A percentile compares a stretch with the other conserved stretches of the same genome.
phyloP scores from a whole-genome alignment of 2,797 vertebrate species.

The Catharus ustulatus region DNA sequence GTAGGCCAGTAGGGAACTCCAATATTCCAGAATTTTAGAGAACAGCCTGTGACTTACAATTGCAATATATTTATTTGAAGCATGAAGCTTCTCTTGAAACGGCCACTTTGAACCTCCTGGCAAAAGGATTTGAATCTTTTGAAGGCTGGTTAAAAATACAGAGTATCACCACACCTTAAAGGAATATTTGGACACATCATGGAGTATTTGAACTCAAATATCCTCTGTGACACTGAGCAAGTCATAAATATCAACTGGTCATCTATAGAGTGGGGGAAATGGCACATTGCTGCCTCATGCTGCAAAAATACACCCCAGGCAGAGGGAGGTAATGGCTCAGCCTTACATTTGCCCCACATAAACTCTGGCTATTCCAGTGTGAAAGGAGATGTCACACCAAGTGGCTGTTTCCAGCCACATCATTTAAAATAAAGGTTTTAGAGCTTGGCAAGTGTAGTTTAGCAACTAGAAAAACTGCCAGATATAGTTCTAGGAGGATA shows the following conservation, averaged over 20 bases:
- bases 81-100: neutral
- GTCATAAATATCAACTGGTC: neutral
- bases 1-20: neutral
- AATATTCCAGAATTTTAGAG: neutral
- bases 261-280: neutral
- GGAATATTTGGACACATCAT: neutral
- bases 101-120: neutral
- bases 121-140: neutral
- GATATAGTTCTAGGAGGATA: neutral
- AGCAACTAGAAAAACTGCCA: neutral
- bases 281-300: neutral
- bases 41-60: neutral
- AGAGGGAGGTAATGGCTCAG: neutral
- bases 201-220: neutral
- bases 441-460: neutral
- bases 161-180: neutral
- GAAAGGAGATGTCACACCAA: neutral
- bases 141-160: neutral
- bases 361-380: neutral
- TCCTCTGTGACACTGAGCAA: neutral
- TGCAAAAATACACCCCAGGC: neutral
- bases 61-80: neutral
- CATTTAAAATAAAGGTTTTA: neutral
- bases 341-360: neutral
- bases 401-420: neutral